A percentile compares a stretch with the other conserved stretches of the same genome.
phyloP scores from a whole-genome alignment of 2,888 invertebrate genomes.

The Gastrophysa polygoni region DNA sequence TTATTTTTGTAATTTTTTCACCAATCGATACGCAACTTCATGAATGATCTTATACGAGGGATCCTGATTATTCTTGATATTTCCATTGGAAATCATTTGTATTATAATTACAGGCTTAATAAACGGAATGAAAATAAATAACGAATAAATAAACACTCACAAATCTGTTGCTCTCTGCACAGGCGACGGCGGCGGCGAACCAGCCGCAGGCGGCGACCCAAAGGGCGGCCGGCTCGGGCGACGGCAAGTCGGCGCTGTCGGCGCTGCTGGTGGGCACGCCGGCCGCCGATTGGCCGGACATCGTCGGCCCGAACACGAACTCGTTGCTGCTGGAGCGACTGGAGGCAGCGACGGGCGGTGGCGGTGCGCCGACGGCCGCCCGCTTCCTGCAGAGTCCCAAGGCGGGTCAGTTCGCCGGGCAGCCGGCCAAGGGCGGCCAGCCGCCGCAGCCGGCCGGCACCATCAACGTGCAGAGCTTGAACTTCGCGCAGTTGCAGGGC shows the following conservation, averaged over 20 bases:
- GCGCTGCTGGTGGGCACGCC: constrained; percentile 66
- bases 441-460: constrained; percentile 50
- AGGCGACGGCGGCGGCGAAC: too few relatives aligned
- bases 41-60: too few relatives aligned
- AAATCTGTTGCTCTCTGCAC: too few relatives aligned
- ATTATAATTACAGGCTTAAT: too few relatives aligned
- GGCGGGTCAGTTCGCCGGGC: constrained; percentile 46
- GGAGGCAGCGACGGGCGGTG: constrained; percentile 57
- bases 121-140: too few relatives aligned
- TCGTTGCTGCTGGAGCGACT: constrained; percentile 62
- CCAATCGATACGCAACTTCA: too few relatives aligned
- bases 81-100: too few relatives aligned
- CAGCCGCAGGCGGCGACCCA: too few relatives aligned
- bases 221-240: constrained; percentile 33
- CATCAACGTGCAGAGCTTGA: constrained; percentile 71
- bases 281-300: constrained; percentile 64
- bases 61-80: too few relatives aligned
- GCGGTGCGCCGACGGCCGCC: constrained; percentile 24
- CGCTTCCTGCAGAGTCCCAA: constrained; percentile 52
- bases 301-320: constrained; percentile 62
- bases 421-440: constrained; percentile 49
- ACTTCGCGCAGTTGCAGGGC: constrained; percentile 71
- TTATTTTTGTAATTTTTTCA: too few relatives aligned
- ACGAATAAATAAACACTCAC: too few relatives aligned
- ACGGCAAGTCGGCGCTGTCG: constrained; percentile 61